phyloP scores from a whole-genome alignment of 2,113 vertebrate species.

The Salvator merianae region DNA sequence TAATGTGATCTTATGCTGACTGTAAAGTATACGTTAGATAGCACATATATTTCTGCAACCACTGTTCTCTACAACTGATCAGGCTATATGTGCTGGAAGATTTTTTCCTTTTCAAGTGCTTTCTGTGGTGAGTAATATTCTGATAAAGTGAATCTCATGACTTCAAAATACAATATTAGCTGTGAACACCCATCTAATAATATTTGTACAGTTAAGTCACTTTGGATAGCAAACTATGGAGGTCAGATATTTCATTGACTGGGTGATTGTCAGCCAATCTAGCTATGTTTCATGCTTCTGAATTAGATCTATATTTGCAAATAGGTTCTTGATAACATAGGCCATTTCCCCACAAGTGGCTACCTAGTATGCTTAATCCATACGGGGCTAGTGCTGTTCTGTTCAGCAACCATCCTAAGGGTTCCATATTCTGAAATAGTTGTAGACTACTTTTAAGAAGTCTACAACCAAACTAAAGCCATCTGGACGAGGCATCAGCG shows the following conservation, averaged over 20 bases:
- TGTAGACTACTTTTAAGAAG: too few relatives aligned
- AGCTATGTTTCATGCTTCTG: constrained; percentile 27
- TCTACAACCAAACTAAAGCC: too few relatives aligned
- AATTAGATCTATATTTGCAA: constrained; percentile 13
- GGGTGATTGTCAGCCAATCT: constrained; percentile 44
- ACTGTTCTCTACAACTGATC: constrained; percentile 22
- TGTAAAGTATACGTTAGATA: neutral
- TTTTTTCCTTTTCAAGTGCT: constrained; percentile 51
- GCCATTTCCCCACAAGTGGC: neutral
- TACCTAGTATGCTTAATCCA: too few relatives aligned
- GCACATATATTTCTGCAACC: neutral
- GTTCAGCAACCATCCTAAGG: too few relatives aligned
- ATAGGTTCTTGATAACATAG: neutral
- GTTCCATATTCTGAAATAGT: too few relatives aligned
- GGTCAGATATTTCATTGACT: constrained; percentile 49
- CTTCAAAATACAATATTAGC: constrained; percentile 62
- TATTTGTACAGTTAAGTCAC: constrained; percentile 75
- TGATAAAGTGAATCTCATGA: constrained; percentile 58
- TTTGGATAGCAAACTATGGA: constrained; percentile 64
- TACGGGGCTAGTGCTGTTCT: too few relatives aligned
- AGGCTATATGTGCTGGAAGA: constrained; percentile 19
- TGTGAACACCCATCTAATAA: constrained; percentile 69
- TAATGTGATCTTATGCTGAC: neutral
- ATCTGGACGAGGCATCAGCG: too few relatives aligned
- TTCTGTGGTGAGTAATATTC: constrained; percentile 60